Percentiles rank a stretch among this genome's conserved stretches.
Conservation (phyloP, 2,113 vertebrate species). For the Cyprinus carpio region DNA sequence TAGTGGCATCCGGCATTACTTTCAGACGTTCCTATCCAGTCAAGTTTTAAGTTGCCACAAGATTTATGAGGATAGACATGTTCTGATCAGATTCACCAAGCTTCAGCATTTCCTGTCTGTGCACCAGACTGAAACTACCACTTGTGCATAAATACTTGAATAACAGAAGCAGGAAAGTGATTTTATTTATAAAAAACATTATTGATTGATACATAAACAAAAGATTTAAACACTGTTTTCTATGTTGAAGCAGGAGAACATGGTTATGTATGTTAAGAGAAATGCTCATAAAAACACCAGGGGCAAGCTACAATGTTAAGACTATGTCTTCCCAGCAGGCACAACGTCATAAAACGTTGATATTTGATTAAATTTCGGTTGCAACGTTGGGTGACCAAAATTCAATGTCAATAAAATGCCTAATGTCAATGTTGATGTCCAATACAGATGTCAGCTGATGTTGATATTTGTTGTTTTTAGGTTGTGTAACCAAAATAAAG, state of each 20-base stretch:
- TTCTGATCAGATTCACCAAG: constrained; percentile 31
- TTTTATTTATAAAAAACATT: constrained; percentile 46
- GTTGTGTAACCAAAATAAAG: too few relatives aligned
- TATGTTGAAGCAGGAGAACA: background rate
- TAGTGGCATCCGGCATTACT: constrained; percentile 44
- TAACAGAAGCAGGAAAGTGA: constrained; percentile 22
- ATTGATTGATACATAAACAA: background rate
- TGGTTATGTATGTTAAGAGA: background rate
- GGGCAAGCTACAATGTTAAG: background rate
- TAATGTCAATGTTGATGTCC: too few relatives aligned
- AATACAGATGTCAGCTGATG: too few relatives aligned
- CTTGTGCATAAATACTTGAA: constrained; percentile 43
- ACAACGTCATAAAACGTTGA: too few relatives aligned
- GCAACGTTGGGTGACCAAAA: too few relatives aligned
- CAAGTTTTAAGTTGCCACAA: background rate
- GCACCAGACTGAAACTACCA: constrained; percentile 19
- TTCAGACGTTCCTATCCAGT: constrained; percentile 35
- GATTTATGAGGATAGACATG: constrained; percentile 49
- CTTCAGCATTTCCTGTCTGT: constrained; percentile 39
- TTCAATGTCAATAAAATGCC: too few relatives aligned
- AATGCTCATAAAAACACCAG: background rate
- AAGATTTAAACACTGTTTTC: background rate
- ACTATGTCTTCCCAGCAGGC: too few relatives aligned
- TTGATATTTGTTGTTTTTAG: too few relatives aligned
- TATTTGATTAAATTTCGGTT: too few relatives aligned